A percentile compares a stretch with the other conserved stretches of the same genome.
Evolutionary conservation across 2,888 invertebrate species (phyloP).

Genomic region (Rapana venosa): DNA sequence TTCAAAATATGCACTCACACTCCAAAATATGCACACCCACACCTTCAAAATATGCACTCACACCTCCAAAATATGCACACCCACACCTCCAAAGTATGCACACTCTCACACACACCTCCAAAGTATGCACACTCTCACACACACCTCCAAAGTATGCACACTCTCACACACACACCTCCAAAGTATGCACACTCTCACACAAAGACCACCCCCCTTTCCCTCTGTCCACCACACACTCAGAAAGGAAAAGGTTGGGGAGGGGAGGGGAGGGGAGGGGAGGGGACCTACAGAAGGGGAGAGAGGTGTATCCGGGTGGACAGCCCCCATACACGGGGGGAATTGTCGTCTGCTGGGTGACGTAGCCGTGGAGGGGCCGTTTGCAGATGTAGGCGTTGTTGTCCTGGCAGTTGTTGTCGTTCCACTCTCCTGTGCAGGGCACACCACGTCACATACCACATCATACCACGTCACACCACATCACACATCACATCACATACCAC

Average conservation of each 20-base stretch:
- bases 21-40: not conserved
- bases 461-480: no score
- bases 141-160: no score
- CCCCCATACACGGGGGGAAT: conserved; percentile 31
- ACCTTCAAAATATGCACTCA: not conserved
- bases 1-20: not conserved
- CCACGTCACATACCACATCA: not conserved
- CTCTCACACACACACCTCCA: no score
- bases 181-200: no score
- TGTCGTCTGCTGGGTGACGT: not conserved
- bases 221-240: no score
- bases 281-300: conserved; percentile 50
- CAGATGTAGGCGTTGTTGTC: conserved; percentile 57
- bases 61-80: not conserved
- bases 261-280: no score
- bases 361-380: conserved; percentile 52
- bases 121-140: not conserved
- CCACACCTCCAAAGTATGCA: not conserved
- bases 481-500: no score
- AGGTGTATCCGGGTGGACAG: conserved; percentile 44
- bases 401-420: conserved; percentile 61
- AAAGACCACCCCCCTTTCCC: no score
- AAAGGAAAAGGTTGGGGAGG: no score
- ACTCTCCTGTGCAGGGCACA: conserved; percentile 53
- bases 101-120: conserved; percentile 18